Base-by-base conservation (phyloP, 1,140 invertebrate genomes). In the Vanessa tameamea region DNA sequence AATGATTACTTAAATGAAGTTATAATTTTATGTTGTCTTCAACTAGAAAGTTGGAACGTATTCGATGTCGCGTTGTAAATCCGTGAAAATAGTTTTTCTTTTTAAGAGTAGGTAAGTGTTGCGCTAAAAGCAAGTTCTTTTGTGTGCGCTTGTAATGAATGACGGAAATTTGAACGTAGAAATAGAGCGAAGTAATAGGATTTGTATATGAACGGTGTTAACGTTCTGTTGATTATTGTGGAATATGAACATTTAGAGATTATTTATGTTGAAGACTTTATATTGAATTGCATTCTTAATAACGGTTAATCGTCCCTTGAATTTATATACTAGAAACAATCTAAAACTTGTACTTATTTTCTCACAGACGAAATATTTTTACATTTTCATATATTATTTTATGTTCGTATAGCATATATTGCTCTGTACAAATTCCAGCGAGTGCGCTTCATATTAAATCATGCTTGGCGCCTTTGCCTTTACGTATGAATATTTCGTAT, bases 401-500 rank as follows among this genome's bases (percentile, higher is more conserved):
- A 50, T 50, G 48, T 50, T 15, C 13, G 0, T 50, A n/a, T 9
- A 11, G 37, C 6, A 43, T 43, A 43, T 43, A 43, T 43, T 9
- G 7, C 7, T 43, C 37, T 8, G 37, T 59, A 59, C 66, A 59
- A 59, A 64, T 67, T 55, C 59, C 26, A 63, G 31, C 65, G 64
- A 63, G 65, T 63, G 47, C 67, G 57, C 64, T 50, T n/a, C 53
- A 69, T 75, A 69, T 75, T 70, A 69, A 69, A 70, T 75, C 67
- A 69, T 68, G 43, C 67, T 57, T 65, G 65, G 57, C 65, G 72
- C 48, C 43, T 69, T 26, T 75, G 63, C 67, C 63, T 69, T 51
- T 69, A 68, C 65, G 72, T 70, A 65, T 51, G 48, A 70, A 75
- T 65, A 69, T 75, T 75, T 75, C 63, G 67, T 65, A 75, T 75